phyloP scores from a whole-genome alignment of 2,797 vertebrate species.

The Aulostomus chinensis region DNA sequence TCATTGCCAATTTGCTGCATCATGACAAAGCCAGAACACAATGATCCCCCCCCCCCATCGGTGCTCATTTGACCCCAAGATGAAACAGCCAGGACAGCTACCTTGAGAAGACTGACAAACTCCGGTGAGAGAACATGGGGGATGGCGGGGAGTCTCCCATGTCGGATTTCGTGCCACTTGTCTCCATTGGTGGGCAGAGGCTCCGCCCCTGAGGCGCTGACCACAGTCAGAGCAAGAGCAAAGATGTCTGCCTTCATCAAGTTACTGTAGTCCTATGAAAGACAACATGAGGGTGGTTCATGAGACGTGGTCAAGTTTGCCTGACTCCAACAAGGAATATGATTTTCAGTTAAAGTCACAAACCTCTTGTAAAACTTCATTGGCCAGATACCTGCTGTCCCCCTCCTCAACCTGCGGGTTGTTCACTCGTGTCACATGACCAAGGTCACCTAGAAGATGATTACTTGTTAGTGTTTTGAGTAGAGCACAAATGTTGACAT shows the following conservation, averaged over 20 bases:
- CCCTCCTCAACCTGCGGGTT: conserved; percentile 98
- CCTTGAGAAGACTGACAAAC: conserved; percentile 89
- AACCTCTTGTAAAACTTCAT: conserved; percentile 98
- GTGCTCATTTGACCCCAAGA: neutral
- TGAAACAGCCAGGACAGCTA: conserved; percentile 51
- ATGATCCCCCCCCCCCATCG: too few species aligned
- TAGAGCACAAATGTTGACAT: too few species aligned
- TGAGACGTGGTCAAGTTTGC: neutral
- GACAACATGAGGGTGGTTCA: neutral
- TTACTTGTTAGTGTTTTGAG: too few species aligned
- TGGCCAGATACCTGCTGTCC: conserved; percentile 95
- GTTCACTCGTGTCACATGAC: conserved; percentile 93
- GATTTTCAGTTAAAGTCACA: neutral
- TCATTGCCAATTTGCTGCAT: too few species aligned
- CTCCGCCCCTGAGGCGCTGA: conserved; percentile 85
- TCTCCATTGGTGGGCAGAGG: conserved; percentile 94
- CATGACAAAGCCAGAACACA: too few species aligned
- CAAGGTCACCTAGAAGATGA: conserved; percentile 90
- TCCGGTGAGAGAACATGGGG: conserved; percentile 94
- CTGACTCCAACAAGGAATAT: too few species aligned
- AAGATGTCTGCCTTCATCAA: conserved; percentile 83
- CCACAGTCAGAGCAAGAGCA: conserved; percentile 79
- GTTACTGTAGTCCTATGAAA: conserved; percentile 76
- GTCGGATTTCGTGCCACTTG: conserved; percentile 95
- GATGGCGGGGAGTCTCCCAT: conserved; percentile 89